Conservation (phyloP, 1,140 invertebrate genomes). For the Aphis gossypii region DNA sequence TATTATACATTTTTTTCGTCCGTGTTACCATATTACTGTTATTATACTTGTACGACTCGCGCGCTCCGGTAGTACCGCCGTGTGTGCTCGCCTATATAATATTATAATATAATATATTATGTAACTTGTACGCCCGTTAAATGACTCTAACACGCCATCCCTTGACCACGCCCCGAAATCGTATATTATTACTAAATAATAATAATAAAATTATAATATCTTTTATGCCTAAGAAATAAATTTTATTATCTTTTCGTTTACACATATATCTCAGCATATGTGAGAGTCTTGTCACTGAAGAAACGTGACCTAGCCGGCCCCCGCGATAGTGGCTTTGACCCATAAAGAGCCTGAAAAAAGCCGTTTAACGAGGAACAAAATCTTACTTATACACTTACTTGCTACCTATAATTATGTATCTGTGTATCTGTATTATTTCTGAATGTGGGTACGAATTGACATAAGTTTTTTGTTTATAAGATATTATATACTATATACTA, state of each 20-base stretch:
- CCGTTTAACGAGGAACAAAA: not conserved
- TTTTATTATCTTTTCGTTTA: constrained; percentile 37
- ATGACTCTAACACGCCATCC: constrained; percentile 39
- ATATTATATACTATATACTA: not conserved
- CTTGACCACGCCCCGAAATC: constrained; percentile 42
- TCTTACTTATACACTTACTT: not conserved
- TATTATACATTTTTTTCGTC: not conserved
- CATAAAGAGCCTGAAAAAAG: constrained; percentile 4
- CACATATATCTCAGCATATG: not conserved
- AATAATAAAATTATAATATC: not conserved
- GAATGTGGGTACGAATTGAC: too few relatives aligned
- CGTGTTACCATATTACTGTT: not conserved
- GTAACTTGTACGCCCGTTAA: not conserved
- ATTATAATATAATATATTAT: not conserved
- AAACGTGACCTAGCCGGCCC: constrained; percentile 46
- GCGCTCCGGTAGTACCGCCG: not conserved
- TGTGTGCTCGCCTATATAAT: not conserved
- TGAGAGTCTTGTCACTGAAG: not conserved
- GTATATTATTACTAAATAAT: not conserved
- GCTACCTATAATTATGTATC: not conserved
- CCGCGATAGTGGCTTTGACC: constrained; percentile 32
- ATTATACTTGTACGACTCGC: not conserved
- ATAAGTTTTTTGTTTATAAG: not conserved
- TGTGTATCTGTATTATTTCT: not conserved
- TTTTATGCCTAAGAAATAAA: constrained; percentile 21